These are phyloP conservation scores for Momotus momota DNA, from an alignment of 2,797 vertebrate genomes.

Conservation along the genomic window DNA sequence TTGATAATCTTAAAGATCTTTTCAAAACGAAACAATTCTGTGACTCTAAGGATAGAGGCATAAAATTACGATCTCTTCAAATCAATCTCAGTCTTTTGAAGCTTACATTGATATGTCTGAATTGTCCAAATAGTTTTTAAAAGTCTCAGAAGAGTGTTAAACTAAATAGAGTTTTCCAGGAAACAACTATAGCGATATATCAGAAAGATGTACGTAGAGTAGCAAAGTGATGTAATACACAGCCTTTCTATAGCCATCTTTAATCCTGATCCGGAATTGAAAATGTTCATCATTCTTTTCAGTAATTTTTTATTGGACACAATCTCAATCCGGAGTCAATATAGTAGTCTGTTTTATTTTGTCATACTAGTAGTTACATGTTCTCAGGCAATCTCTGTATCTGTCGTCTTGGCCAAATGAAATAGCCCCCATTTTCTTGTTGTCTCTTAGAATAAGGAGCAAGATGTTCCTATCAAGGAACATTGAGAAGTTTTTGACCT, in stretches of 20 bases:
- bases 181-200: neutral
- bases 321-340: neutral
- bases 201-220: neutral
- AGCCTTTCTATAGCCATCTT: neutral
- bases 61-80: neutral
- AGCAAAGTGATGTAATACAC: neutral
- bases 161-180: neutral
- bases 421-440: neutral
- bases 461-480: neutral
- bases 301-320: neutral
- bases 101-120: neutral
- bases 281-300: neutral
- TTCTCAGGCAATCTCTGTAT: neutral
- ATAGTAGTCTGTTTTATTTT: neutral
- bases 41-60: neutral
- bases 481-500: neutral
- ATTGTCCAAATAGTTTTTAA: neutral
- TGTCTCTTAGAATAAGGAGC: too few species aligned
- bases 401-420: neutral
- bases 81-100: neutral
- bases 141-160: neutral
- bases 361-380: neutral
- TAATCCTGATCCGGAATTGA: neutral
- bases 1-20: neutral
- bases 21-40: neutral